Evolutionary conservation across 1,140 invertebrate genomes (phyloP).

Genomic region (Monomorium pharaonis): DNA sequence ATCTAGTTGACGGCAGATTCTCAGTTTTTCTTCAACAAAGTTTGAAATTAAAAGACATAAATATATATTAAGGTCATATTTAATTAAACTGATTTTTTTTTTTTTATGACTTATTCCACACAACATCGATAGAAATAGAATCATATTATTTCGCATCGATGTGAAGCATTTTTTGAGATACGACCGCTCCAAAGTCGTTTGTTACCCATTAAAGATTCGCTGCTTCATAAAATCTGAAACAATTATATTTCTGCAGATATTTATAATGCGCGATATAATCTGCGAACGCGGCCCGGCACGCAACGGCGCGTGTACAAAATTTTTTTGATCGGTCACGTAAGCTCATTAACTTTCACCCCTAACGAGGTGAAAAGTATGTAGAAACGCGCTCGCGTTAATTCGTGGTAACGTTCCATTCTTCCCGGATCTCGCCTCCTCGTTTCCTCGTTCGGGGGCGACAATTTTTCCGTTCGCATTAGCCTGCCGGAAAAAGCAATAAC

Average conservation of each 20-base stretch:
- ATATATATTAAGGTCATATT: slow-evolving; percentile 22
- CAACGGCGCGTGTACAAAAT: slow-evolving; percentile 11
- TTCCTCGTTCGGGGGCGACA: slow-evolving; percentile 22
- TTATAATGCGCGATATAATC: slow-evolving; percentile 14
- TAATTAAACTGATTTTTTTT: slow-evolving; percentile 6
- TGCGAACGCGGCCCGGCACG: neutral
- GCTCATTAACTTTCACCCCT: slow-evolving; percentile 16
- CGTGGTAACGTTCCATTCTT: slow-evolving; percentile 39
- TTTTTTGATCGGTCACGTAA: slow-evolving; percentile 43
- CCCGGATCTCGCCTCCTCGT: neutral
- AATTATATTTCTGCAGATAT: slow-evolving; percentile 2
- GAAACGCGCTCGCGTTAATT: slow-evolving; percentile 36
- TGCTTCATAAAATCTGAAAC: neutral
- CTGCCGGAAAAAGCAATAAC: slow-evolving; percentile 60
- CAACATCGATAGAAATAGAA: neutral
- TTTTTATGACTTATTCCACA: neutral
- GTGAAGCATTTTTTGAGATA: neutral
- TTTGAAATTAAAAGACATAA: slow-evolving; percentile 21
- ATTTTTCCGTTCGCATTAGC: slow-evolving; percentile 54
- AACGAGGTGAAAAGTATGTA: slow-evolving; percentile 33
- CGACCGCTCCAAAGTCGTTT: neutral
- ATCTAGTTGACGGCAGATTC: slow-evolving; percentile 30
- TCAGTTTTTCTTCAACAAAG: slow-evolving; percentile 33
- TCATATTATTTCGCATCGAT: neutral
- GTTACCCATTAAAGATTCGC: neutral